Evolutionary conservation across 2,113 vertebrate species (phyloP).

Genomic region (Copsychus sechellarum): DNA sequence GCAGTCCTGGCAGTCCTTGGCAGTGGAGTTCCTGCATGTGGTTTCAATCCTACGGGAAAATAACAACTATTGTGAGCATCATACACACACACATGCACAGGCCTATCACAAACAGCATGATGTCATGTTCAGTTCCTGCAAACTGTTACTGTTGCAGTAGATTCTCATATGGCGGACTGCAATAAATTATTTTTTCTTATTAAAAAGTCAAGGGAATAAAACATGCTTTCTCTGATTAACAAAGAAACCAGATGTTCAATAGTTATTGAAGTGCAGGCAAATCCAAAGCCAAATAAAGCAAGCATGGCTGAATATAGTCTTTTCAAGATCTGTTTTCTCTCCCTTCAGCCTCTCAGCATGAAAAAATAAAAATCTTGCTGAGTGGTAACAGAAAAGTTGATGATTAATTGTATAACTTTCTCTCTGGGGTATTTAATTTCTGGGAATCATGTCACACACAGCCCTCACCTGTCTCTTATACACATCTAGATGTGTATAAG

Average conservation of each 20-base stretch:
- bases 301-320: neutral
- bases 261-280: constrained; percentile 14
- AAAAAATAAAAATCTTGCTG: constrained; percentile 34
- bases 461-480: too few relatives aligned
- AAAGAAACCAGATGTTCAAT: constrained; percentile 35
- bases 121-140: neutral
- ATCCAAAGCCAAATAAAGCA: constrained; percentile 47
- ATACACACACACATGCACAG: accelerated
- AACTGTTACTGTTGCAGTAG: neutral
- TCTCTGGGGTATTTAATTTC: constrained; percentile 10
- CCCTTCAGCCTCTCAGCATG: neutral
- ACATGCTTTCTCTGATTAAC: neutral
- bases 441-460: too few relatives aligned
- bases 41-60: neutral
- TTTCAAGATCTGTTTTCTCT: constrained; percentile 1
- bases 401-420: constrained; percentile 3
- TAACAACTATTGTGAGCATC: neutral
- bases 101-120: neutral
- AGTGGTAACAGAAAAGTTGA: constrained; percentile 3
- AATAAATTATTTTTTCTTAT: neutral
- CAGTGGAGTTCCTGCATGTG: accelerated
- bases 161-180: neutral
- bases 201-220: constrained; percentile 11
- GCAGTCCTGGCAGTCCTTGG: neutral
- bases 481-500: too few relatives aligned